These are phyloP conservation scores for Panulirus ornatus DNA, from an alignment of 1,140 invertebrate species.

Conservation along the genomic window DNA sequence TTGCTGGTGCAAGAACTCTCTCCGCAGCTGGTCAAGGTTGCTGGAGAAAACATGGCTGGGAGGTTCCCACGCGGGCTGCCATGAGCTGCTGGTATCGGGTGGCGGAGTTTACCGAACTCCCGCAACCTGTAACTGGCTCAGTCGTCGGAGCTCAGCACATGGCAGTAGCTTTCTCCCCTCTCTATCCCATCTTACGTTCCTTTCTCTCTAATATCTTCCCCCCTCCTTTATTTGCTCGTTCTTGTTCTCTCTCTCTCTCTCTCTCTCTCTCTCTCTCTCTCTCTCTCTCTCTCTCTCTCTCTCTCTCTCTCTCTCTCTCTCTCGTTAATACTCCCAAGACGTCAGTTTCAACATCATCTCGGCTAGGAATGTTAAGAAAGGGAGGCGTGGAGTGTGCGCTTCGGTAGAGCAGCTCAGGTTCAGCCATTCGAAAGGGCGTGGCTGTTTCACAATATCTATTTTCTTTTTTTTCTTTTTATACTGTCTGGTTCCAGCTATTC, in stretches of 20 bases:
- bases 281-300: neutral
- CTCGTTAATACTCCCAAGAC: neutral
- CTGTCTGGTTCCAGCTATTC: no score
- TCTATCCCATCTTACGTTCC: no score
- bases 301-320: neutral
- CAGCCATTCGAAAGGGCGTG: neutral
- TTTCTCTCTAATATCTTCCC: no score
- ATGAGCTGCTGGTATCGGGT: neutral
- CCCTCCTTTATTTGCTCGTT: neutral
- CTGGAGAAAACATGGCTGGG: neutral
- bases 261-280: neutral
- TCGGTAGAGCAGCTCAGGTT: neutral
- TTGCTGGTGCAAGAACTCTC: no score
- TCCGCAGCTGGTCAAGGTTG: slow-evolving; percentile 3
- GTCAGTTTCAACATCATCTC: neutral
- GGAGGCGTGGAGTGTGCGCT: neutral
- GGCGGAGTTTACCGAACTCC: neutral
- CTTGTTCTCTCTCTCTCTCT: neutral
- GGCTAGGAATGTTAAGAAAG: neutral
- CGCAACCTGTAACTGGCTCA: neutral
- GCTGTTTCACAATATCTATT: neutral
- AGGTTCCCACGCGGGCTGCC: neutral
- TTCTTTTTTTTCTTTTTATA: neutral
- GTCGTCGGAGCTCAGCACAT: no score
- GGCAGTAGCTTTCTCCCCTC: no score